Conservation (phyloP, 2,888 invertebrate genomes). For the Eupithecia dodoneata region DNA sequence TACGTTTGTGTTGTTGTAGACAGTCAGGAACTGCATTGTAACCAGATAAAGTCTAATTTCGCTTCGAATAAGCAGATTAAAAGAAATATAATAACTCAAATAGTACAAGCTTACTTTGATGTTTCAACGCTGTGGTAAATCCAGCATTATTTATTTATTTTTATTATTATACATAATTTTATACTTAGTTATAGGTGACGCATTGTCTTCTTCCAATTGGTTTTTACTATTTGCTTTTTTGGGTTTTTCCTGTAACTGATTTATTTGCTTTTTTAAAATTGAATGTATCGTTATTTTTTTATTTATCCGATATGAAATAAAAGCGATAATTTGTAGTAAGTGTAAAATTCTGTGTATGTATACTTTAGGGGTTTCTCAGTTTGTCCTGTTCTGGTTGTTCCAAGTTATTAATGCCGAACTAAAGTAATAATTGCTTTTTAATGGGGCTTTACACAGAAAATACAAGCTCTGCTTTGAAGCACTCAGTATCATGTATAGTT, state of each 20-base stretch:
- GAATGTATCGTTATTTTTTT: not conserved
- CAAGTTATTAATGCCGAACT: not conserved
- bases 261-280: not conserved
- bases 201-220: not conserved
- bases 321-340: slow-evolving; percentile 8
- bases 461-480: not conserved
- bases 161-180: not conserved
- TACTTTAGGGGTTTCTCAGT: not conserved
- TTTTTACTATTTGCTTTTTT: not conserved
- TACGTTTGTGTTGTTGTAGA: not conserved
- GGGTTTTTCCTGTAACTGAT: not conserved
- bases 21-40: not conserved
- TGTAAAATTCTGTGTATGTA: slow-evolving; percentile 3
- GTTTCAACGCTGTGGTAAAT: not conserved
- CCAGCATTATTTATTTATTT: not conserved
- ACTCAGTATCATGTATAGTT: not conserved
- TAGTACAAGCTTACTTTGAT: not conserved
- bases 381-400: not conserved
- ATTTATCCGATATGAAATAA: not conserved
- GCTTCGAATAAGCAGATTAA: not conserved
- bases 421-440: not conserved
- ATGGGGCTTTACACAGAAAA: not conserved
- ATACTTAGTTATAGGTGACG: not conserved
- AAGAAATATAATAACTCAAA: not conserved
- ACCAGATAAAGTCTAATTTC: not conserved